Evolutionary conservation across 2,888 invertebrate species (phyloP).

Genomic region (Priocnemis perturbator): DNA sequence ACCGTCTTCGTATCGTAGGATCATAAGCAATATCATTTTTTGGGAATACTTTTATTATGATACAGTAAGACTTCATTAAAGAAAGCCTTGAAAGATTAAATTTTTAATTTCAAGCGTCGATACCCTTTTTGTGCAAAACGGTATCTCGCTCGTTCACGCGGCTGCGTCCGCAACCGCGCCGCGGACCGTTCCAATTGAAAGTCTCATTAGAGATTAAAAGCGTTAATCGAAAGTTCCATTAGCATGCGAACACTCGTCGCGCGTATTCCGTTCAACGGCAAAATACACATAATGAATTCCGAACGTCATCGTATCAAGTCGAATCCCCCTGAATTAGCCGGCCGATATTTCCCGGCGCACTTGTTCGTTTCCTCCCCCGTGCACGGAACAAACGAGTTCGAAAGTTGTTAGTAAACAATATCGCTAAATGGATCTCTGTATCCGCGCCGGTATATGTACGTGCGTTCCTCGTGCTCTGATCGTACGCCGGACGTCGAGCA

Average conservation of each 20-base stretch:
- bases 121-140: no score
- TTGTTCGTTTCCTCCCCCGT: neutral
- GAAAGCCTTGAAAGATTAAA: no score
- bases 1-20: no score
- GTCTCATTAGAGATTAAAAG: constrained; percentile 48
- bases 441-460: neutral
- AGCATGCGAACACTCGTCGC: constrained; percentile 3
- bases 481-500: neutral
- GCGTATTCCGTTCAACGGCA: neutral
- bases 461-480: neutral
- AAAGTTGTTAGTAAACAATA: constrained; percentile 1
- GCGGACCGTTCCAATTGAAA: neutral
- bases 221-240: constrained; percentile 34
- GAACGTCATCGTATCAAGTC: no score
- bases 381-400: neutral
- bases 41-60: no score
- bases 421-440: neutral
- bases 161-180: no score
- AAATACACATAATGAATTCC: no score
- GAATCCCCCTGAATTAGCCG: no score
- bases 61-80: no score
- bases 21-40: no score
- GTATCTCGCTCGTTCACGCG: no score
- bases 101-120: no score
- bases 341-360: neutral